Base-by-base conservation (phyloP, 2,797 vertebrate species). In the Anabas testudineus region DNA sequence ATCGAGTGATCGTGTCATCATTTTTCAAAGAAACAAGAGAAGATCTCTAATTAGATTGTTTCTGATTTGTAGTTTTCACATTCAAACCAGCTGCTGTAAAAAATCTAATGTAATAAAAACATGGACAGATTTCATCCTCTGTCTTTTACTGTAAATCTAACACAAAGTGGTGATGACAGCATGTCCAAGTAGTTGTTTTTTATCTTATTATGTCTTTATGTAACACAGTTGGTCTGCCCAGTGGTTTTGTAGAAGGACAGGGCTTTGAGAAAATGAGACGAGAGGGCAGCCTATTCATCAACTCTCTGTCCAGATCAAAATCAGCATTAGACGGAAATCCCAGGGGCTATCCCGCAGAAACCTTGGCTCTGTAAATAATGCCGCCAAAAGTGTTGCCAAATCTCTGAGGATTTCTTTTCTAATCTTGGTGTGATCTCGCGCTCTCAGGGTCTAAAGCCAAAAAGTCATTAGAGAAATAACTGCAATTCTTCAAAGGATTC, bases 321-420 rank as follows among this genome's bases (percentile, higher is more conserved):
- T 75, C 83, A 52, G 82, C 26, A 82, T 90, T 80, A 82, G 67
- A 65, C 6, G 26, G 71, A 88, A 90, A 86, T 87, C 85, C 88
- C 59, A 39, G 22, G 73, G 65, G 77, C 63, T 83, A 36, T 76
- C 75, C 72, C 80, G 48, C 46, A 19, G 76, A 81, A 80, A 84
- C 71, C 54, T 71, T 76, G 41, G 34, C 63, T 83, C 49, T 73
- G 53, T 70, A 62, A 63, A 81, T 88, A 80, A 78, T 68, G 52
- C 72, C 71, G 60, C 56, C 79, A 73, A 74, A 79, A 74, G 52
- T 16, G 51, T 56, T 67, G 65, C 76, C 76, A 90, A 86, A 89
- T 89, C 88, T 86, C 76, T 7, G 37, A 71, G 87, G 89, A 91
- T 89, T 92, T 89, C 57, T 76, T 59, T 61, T 82, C 52, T 88